phyloP scores from a whole-genome alignment of 2,113 vertebrate genomes.

The Cromileptes altivelis region DNA sequence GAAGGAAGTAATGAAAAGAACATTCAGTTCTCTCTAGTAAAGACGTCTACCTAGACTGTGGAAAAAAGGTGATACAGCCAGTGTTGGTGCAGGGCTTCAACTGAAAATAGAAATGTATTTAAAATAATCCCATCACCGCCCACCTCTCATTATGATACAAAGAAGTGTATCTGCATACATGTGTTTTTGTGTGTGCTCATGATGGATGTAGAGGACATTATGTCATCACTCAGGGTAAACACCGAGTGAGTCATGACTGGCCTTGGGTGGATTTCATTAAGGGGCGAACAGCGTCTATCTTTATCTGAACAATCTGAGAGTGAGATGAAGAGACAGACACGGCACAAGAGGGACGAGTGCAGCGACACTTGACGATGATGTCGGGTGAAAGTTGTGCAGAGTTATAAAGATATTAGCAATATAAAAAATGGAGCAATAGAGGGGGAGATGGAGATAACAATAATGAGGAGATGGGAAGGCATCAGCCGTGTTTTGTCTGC shows the following conservation, averaged over 20 bases:
- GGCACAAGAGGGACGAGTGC: background rate
- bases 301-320: conserved; percentile 50
- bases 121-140: conserved; percentile 15
- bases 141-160: conserved; percentile 2
- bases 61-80: background rate
- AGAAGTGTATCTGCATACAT: background rate
- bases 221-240: conserved; percentile 60
- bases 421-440: background rate
- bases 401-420: background rate
- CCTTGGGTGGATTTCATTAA: conserved; percentile 71
- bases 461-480: conserved; percentile 7
- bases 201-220: conserved; percentile 41
- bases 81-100: background rate
- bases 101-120: background rate
- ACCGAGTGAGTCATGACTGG: conserved; percentile 62
- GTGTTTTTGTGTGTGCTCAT: conserved; percentile 32
- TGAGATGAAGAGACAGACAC: conserved; percentile 13
- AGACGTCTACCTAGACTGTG: background rate
- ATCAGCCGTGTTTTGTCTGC: conserved; percentile 11
- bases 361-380: background rate
- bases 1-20: no score
- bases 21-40: background rate
- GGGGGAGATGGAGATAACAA: conserved; percentile 15
- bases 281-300: conserved; percentile 32
- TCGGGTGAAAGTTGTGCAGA: background rate